Evolutionary conservation across 2,797 vertebrate species (phyloP), one percentile per base, ranked within the genome.

Genomic region (Spheniscus humboldti): DNA sequence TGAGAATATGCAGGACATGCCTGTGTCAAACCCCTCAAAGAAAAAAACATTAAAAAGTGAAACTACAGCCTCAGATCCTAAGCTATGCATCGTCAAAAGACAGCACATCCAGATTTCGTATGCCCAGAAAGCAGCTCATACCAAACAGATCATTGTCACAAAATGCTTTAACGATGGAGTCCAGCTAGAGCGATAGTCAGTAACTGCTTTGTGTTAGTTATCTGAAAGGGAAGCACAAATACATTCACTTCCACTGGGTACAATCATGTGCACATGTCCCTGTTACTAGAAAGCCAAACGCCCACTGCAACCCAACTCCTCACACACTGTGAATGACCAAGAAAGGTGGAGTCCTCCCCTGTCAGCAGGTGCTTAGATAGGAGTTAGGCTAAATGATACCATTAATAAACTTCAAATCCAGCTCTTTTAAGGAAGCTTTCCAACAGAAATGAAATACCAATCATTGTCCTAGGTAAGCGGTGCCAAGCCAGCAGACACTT

Each of bases 311-410:
- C n/a, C 75, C 60, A 72, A 0, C 2, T 66, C 39, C 43, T 28
- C 4, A 43, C 19, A 27, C 0, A 0, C 39, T 18, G 9, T 1
- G 31, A 23, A 30, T 5, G 45, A 22, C 41, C 9, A 30, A 52
- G 60, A 45, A 23, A 45, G 31, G 39, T 3, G 31, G 60, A 59
- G 22, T 6, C 35, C 15, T 64, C 27, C 60, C 10, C 10, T 9
- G 9, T 7, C 66, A 72, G 53, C 60, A 72, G 20, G 18, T 18
- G 23, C 47, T 66, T 11, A 10, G 17, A 3, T 8, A 17, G 4
- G 37, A 60, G 13, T 47, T 31, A 60, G 63, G n/a, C 59, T 80
- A 28, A 56, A 28, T 7, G 7, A 66, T 9, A 53, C 22, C 35
- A 52, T 11, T 14, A 47, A 84, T 18, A 33, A 27, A 60, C 25